Evolutionary conservation across 2,113 vertebrate species (phyloP).

Genomic region (Tragelaphus scriptus): DNA sequence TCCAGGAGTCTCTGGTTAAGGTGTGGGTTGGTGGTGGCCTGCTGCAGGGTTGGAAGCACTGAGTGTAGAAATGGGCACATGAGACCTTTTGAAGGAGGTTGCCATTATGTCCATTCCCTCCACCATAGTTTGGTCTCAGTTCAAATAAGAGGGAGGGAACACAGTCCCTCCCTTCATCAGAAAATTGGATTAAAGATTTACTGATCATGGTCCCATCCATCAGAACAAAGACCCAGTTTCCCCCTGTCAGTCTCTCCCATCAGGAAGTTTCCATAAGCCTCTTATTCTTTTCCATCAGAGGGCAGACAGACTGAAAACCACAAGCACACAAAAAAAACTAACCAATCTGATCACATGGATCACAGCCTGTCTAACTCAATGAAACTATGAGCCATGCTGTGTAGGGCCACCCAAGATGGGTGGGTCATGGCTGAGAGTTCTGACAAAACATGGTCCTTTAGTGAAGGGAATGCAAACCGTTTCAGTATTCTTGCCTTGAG

Average conservation of each 20-base stretch:
- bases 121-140: background rate
- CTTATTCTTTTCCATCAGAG: background rate
- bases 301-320: background rate
- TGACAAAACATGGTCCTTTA: background rate
- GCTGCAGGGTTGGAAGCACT: background rate
- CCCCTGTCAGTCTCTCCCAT: background rate
- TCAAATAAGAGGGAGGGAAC: background rate
- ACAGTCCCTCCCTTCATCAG: background rate
- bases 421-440: background rate
- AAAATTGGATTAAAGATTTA: background rate
- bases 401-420: background rate
- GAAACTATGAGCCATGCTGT: background rate
- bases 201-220: background rate
- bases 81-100: background rate
- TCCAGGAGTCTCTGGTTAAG: background rate
- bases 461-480: background rate
- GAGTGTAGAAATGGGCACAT: background rate
- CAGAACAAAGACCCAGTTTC: background rate
- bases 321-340: background rate
- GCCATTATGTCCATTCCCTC: background rate
- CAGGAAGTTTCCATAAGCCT: background rate
- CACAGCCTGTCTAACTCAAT: background rate
- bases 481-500: background rate
- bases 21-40: background rate
- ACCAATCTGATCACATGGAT: background rate